Evolutionary conservation across 37 sponge, comb jelly and placozoan species (phyloP).

Genomic region (Tethya wilhelma): DNA sequence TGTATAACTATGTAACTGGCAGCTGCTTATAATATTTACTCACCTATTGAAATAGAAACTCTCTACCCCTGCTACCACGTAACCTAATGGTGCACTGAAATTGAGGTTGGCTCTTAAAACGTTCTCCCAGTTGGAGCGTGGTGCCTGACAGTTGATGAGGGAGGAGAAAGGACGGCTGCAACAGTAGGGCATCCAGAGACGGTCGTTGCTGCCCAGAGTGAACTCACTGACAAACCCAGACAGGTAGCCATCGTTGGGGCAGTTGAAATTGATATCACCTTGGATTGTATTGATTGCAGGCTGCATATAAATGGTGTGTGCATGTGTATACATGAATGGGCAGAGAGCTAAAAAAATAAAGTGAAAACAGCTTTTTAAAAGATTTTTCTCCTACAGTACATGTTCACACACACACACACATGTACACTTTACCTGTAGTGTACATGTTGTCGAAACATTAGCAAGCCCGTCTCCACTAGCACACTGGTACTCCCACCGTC

Average conservation of each 20-base stretch:
- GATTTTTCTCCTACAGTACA: neutral
- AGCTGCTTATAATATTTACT: too few relatives aligned
- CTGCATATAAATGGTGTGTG: slow-evolving; percentile 16
- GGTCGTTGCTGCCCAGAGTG: slow-evolving; percentile 27
- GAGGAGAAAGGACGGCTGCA: slow-evolving; percentile 62
- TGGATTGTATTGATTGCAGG: slow-evolving; percentile 28
- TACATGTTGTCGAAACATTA: slow-evolving; percentile 53
- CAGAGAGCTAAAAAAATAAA: neutral
- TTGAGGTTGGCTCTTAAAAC: slow-evolving; percentile 39
- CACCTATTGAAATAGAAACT: slow-evolving; percentile 69
- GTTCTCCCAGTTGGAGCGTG: slow-evolving; percentile 49
- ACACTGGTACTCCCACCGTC: slow-evolving; percentile 72
- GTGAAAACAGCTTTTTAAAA: neutral
- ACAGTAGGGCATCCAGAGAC: slow-evolving; percentile 77
- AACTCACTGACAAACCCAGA: slow-evolving; percentile 60
- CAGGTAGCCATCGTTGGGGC: slow-evolving; percentile 70
- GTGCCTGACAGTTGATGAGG: slow-evolving; percentile 63
- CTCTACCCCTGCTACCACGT: slow-evolving; percentile 59
- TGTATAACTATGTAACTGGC: neutral
- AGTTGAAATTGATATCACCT: slow-evolving; percentile 38
- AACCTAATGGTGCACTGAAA: slow-evolving; percentile 13
- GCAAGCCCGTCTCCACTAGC: slow-evolving; percentile 55
- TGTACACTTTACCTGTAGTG: slow-evolving; percentile 34
- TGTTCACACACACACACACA: neutral
- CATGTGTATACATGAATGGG: neutral